A percentile compares a stretch with the other conserved stretches of the same genome.
Evolutionary conservation across 2,888 invertebrate genomes (phyloP).

Genomic region (Habrosyne pyritoides): DNA sequence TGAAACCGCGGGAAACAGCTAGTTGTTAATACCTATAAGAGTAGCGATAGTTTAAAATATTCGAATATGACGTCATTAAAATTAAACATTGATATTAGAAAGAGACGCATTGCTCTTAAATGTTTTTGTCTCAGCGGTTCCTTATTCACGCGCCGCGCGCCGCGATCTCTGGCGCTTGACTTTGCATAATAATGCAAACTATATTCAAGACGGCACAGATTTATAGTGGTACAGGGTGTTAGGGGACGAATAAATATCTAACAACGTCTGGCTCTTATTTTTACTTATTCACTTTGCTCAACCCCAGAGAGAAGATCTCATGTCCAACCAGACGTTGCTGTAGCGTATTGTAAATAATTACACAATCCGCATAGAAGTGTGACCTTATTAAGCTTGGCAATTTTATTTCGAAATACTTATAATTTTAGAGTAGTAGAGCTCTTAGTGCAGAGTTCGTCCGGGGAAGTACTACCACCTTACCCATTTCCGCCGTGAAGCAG

Average conservation of each 20-base stretch:
- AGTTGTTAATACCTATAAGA: too few relatives aligned
- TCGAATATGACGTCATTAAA: constrained; percentile 10
- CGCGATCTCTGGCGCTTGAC: constrained; percentile 53
- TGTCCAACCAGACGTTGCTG: constrained; percentile 2
- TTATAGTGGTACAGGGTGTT: constrained; percentile 57
- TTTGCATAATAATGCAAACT: constrained; percentile 75
- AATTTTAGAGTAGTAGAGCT: too few relatives aligned
- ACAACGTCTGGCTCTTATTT: constrained; percentile 44
- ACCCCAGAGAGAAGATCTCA: neutral
- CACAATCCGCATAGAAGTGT: neutral
- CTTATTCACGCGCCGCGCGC: constrained; percentile 50
- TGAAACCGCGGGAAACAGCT: too few relatives aligned
- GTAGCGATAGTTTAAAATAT: too few relatives aligned
- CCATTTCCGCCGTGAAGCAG: too few relatives aligned
- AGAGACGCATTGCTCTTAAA: constrained; percentile 29
- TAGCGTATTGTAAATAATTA: constrained; percentile 3
- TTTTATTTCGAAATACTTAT: neutral
- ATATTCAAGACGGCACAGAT: constrained; percentile 68
- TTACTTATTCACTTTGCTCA: constrained; percentile 28
- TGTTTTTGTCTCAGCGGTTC: constrained; percentile 36
- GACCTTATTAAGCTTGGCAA: neutral
- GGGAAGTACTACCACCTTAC: too few relatives aligned
- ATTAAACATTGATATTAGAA: constrained; percentile 22
- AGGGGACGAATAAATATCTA: constrained; percentile 62
- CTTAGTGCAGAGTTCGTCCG: too few relatives aligned